Base-by-base conservation (phyloP, 2,888 invertebrate genomes). In the Leptinotarsa rubiginosa region DNA sequence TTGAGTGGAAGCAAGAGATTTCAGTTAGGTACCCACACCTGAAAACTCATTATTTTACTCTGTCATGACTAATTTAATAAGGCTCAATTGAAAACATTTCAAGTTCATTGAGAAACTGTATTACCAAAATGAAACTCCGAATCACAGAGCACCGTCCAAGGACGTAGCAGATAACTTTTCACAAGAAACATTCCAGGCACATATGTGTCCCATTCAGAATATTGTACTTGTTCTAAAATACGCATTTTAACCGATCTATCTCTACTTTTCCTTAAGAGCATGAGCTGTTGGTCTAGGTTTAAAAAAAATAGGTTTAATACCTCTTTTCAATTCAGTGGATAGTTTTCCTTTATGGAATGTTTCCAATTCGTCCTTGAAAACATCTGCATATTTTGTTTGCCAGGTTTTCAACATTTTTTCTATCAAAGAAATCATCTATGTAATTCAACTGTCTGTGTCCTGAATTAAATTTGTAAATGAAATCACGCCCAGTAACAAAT, bases 121-220 rank as follows among this genome's bases (percentile, higher is more conserved):
- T 31, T 31, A 7, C 31, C 31, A 31, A 31, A 31, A 7, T 31
- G 7, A 31, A 31, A 31, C 7, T 31, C 7, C 31, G 7, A 31
- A 31, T 31, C 31, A 31, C 25, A 31, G 25, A 31, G 5, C 25
- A 4, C 25, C 4, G 5, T 25, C 4, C 25, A 25, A 25, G 25
- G 5, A 25, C 25, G 25, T 25, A 5, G 25, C 25, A 31, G 31
- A 31, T 7, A 31, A 31, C 31, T 31, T 7, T 31, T 31, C 7
- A 31, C 7, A 31, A 31, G 7, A 31, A 31, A 31, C 7, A 31
- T 31, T 31, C 7, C 1, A 31, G 31, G 31, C 31, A 31, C 7
- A 31, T 31, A 25, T 1, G 84, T 84, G 10, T 82, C 84, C 82
- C 84, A 85, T 25, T 65, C 81, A 50, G 81, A 82, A 7, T 68